These are phyloP conservation scores for Xyliphius kryptos DNA, from an alignment of 2,113 vertebrate genomes.

Conservation along the genomic window DNA sequence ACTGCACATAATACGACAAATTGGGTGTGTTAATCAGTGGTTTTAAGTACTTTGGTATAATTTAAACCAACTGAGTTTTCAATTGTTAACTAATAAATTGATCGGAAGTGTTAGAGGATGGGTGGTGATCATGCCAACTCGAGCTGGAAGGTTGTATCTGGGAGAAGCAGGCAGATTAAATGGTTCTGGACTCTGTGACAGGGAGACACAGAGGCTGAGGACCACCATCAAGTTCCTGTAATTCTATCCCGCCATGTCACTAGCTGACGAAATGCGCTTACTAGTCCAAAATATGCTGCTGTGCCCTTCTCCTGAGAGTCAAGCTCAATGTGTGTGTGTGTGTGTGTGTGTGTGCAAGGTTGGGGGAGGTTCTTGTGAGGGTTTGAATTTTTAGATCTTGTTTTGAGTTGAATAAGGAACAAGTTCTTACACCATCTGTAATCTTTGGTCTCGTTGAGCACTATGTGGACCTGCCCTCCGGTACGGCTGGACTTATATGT, in stretches of 20 bases:
- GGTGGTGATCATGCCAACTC: neutral
- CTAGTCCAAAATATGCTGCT: conserved; percentile 46
- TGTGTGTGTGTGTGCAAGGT: conserved; percentile 8
- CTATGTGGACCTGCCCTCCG: neutral
- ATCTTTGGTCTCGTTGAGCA: neutral
- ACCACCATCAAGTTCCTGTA: conserved; percentile 51
- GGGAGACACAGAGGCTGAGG: conserved; percentile 36
- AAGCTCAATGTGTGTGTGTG: neutral
- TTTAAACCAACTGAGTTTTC: too few relatives aligned
- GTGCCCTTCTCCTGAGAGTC: conserved; percentile 46
- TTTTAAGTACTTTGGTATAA: too few relatives aligned
- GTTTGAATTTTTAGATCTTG: conserved; percentile 6
- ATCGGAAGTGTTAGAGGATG: neutral
- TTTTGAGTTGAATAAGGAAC: too few relatives aligned
- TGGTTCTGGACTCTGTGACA: conserved; percentile 41
- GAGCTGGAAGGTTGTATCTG: neutral
- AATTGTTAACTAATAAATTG: neutral
- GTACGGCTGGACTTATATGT: neutral
- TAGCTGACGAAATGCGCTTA: conserved; percentile 61
- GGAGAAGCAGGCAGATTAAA: conserved; percentile 32
- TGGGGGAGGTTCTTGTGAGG: neutral
- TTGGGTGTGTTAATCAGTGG: too few relatives aligned
- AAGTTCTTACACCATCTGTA: neutral
- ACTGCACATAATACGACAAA: too few relatives aligned
- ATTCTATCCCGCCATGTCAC: conserved; percentile 44